Evolutionary conservation across 1,140 invertebrate genomes (phyloP), one percentile per base, ranked within the genome.

Genomic region (Homalodisca vitripennis): DNA sequence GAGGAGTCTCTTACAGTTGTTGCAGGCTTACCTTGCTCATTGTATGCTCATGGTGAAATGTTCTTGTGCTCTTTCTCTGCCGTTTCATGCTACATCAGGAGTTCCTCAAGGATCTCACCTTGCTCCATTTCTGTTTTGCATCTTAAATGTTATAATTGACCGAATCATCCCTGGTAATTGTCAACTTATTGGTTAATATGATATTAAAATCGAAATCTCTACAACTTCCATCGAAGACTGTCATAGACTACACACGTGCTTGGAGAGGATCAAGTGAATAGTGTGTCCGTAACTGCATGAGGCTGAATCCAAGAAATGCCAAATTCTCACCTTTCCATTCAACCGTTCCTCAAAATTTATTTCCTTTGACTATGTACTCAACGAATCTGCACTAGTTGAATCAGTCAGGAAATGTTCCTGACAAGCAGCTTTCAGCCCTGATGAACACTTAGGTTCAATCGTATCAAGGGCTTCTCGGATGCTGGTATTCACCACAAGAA

Each of bases 71-170:
- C 32, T 71, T 17, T 76, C 75, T 24, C 27, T 22, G 17, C 12
- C 47, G 20, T 68, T 74, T 34, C 12, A 34, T 22, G 62, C 74
- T 0, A 70, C 72, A 0, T 75, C 73, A 13, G 73, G 75, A 1
- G 74, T 77, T 20, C 73, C 76, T 75, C 73, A 13, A 72, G 75
- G 0, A 73, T 77, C 20, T 72, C 76, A 77, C 20, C 22, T 78
- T 0, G 76, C 73, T 14, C 77, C 76, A 12, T 34, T 77, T 1
- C 29, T 78, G 14, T 77, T 77, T 70, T 57, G 17, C 17, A 75
- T 74, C 55, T 72, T 78, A 14, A 76, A 77, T 73, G 75, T 77
- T 70, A 73, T 75, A 13, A 31, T 62, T 27, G 73, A 72, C 63
- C 76, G 78, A 53, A 53, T 22, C 48, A 34, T 53, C 26, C 22